Base-by-base conservation (phyloP, 2,113 vertebrate genomes). In the Mystacornis crossleyi region DNA sequence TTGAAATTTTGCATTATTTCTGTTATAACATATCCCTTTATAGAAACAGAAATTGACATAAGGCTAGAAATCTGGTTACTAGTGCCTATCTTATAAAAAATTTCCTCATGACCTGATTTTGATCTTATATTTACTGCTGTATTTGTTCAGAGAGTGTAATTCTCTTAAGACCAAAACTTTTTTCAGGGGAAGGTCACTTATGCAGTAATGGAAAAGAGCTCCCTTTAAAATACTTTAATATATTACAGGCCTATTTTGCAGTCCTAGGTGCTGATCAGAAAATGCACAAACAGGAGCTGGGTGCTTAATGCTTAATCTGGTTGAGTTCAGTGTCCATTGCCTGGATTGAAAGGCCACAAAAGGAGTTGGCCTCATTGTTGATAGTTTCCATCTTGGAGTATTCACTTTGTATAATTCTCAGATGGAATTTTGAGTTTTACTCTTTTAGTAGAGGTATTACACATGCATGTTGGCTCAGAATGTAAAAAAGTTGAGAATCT, bases 391-490 rank as follows among this genome's bases (percentile, higher is more conserved):
- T 54, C 34, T 58, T 50, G 31, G 58, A 51, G 14, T 17, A 16
- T 43, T 28, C 13, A 4, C 23, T 43, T 31, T 4, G 3, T 45
- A 2, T 23, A 66, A 74, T 45, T 73, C 7, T 50, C 36, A 29
- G 54, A 45, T 74, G 21, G 40, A 47, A 6, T 34, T 80, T 38
- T 51, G 16, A 54, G 7, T 80, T 73, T 29, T 61, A 8, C 10
- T 33, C 4, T 64, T 79, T 51, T 24, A 58, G 8, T 17, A 25
- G 45, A 67, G 13, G 12, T 51, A 11, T 28, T 26, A 24, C 7
- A 13, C 5, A 7, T 0, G 1, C 6, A 4, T 0, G 0, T 33
- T 71, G 18, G 8, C 45, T 73, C 45, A 75, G 20, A 64, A 36
- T 34, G 6, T 16, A 4, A 40, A 64, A 51, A 73, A 70, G 20